These are phyloP conservation scores for Scaptodrosophila lebanonensis DNA, from an alignment of 1,140 invertebrate species.

Conservation along the genomic window DNA sequence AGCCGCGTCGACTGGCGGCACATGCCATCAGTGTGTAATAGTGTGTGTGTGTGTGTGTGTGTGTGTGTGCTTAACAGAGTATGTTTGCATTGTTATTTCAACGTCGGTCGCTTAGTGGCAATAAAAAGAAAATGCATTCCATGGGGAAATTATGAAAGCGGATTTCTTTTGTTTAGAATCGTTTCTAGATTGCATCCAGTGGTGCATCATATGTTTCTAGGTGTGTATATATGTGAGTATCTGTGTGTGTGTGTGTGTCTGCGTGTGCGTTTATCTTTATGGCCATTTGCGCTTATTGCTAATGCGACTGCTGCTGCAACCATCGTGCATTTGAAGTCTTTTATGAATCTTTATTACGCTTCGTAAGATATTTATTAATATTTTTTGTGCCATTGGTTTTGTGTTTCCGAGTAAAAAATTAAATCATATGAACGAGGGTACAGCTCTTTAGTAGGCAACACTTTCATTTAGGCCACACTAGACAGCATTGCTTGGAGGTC, in stretches of 20 bases:
- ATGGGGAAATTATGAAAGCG: slow-evolving; percentile 72
- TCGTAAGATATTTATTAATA: slow-evolving; percentile 53
- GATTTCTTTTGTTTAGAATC: slow-evolving; percentile 75
- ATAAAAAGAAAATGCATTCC: slow-evolving; percentile 75
- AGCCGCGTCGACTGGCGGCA: slow-evolving; percentile 50
- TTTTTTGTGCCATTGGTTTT: no score
- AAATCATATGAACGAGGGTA: no score
- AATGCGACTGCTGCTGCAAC: slow-evolving; percentile 55
- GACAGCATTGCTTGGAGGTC: no score
- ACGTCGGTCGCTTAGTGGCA: slow-evolving; percentile 71
- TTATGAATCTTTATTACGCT: slow-evolving; percentile 44
- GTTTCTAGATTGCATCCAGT: slow-evolving; percentile 71
- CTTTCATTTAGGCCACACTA: no score
- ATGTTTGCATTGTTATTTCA: slow-evolving; percentile 73
- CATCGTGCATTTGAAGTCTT: slow-evolving; percentile 29
- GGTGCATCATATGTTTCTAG: slow-evolving; percentile 1
- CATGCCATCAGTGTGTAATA: slow-evolving; percentile 35
- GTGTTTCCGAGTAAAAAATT: no score
- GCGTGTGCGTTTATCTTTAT: slow-evolving; percentile 21
- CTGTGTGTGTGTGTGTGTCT: not conserved
- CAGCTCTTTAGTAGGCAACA: no score
- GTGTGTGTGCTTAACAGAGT: slow-evolving; percentile 22
- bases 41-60: slow-evolving; percentile 11
- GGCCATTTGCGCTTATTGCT: slow-evolving; percentile 62
- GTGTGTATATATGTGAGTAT: slow-evolving; percentile 13